phyloP scores from a whole-genome alignment of 2,888 invertebrate species.

The Megaustenia siamemsis region DNA sequence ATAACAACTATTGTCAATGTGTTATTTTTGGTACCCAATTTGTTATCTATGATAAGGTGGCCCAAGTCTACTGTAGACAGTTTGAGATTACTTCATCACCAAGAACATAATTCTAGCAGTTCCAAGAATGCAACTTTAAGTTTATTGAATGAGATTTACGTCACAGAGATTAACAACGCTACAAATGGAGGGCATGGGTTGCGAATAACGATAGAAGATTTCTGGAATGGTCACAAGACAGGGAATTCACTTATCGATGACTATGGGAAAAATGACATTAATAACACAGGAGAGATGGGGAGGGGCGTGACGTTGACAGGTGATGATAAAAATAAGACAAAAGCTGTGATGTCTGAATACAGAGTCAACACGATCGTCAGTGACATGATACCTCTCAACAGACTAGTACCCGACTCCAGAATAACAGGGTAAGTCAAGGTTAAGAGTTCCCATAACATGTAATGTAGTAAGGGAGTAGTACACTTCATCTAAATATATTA shows the following conservation, averaged over 20 bases:
- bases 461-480: too few relatives aligned
- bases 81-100: background rate
- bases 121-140: background rate
- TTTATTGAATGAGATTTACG: background rate
- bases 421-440: conserved; percentile 64
- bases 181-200: background rate
- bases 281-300: conserved; percentile 65
- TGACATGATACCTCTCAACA: conserved; percentile 69
- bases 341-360: conserved; percentile 57
- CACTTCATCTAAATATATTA: too few relatives aligned
- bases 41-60: too few relatives aligned
- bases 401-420: conserved; percentile 70
- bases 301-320: conserved; percentile 62
- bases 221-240: conserved; percentile 16
- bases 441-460: too few relatives aligned
- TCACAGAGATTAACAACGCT: background rate
- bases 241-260: conserved; percentile 55
- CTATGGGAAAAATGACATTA: conserved; percentile 29
- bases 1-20: too few relatives aligned
- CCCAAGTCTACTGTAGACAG: background rate
- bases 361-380: conserved; percentile 68
- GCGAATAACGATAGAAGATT: conserved; percentile 40
- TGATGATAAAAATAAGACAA: conserved; percentile 57
- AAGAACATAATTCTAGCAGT: background rate
- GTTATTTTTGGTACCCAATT: too few relatives aligned